Conservation (phyloP, 1,140 invertebrate species). For the Zaprionus ornatus region DNA sequence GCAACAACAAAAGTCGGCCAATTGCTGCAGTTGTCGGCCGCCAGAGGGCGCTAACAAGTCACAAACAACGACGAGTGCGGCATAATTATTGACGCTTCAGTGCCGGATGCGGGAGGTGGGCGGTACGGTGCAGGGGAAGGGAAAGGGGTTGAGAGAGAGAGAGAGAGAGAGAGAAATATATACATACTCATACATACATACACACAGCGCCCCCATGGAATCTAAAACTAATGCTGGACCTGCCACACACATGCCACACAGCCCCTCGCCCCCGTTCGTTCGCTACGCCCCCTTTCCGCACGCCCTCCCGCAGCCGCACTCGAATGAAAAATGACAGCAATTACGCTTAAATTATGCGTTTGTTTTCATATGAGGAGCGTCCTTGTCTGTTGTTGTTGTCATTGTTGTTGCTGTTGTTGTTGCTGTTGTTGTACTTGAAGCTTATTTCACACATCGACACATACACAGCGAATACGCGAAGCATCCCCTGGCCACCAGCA, state of each 20-base stretch:
- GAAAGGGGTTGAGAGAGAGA: neutral
- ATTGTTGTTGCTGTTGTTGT: conserved; percentile 3
- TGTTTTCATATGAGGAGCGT: conserved; percentile 80
- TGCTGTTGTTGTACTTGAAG: conserved; percentile 65
- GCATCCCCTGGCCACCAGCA: no score
- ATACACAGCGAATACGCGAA: conserved; percentile 5
- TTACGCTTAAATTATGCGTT: conserved; percentile 83
- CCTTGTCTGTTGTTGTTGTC: conserved; percentile 66
- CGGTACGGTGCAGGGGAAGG: no score
- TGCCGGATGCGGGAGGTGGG: conserved; percentile 67
- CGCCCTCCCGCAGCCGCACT: conserved; percentile 37
- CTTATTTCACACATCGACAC: conserved; percentile 78
- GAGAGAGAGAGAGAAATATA: neutral
- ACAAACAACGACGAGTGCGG: conserved; percentile 25
- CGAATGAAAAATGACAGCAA: conserved; percentile 82
- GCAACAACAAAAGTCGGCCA: conserved; percentile 8
- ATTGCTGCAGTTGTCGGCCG: conserved; percentile 13
- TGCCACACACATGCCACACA: neutral
- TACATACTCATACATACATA: neutral
- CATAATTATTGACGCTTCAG: conserved; percentile 77
- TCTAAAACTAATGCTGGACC: neutral
- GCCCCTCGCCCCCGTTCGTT: conserved; percentile 17
- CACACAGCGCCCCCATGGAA: neutral
- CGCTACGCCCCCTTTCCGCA: neutral
- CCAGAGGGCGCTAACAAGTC: conserved; percentile 14